Base-by-base conservation (phyloP, 2,113 vertebrate genomes). In the Cyanocitta stelleri region DNA sequence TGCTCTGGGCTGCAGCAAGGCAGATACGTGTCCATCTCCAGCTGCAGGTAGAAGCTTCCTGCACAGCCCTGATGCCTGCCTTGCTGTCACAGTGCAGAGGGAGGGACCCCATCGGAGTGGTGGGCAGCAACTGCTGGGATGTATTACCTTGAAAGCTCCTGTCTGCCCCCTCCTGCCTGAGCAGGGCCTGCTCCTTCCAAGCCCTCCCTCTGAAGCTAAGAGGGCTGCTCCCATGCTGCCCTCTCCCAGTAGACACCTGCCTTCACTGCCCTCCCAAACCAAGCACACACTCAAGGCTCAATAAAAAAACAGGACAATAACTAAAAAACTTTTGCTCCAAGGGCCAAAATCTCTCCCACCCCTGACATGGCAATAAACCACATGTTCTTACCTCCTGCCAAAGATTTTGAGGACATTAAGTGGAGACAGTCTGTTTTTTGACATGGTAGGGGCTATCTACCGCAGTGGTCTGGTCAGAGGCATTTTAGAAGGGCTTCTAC, bases 81-180 rank as follows among this genome's bases (percentile, higher is more conserved):
- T 51, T 43, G 44, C 49, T 51, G 41, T 29, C 43, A 73, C 6
- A 23, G 11, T 6, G 30, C 29, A 46, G 14, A 51, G 24, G 41
- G 56, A 89, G 11, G 13, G 15, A 46, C 9, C 4, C 7, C 12
- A 74, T 3, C 1, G 1, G 37, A 3, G 10, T 19, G 14, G 32
- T 58, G 16, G 15, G 30, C 30, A 62, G 52, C 27, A 91, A n/a
- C 26, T 51, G 7, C 30, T 68, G 55, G 16, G 26, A 75, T 51
- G 4, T 9, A 18, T 21, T 55, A 44, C 8, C 35, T 27, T 35
- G 48, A 75, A 30, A 79, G 35, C 16, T 76, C 21, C 67, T 43
- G 13, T 59, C 27, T 67, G 23, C 2, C 35, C 5, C 3, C 13
- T 72, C 18, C 33, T 83, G 30, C 20, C 21, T n/a, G 7, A 39